phyloP scores from a whole-genome alignment of 2,797 vertebrate genomes.

The Acipenser oxyrinchus region DNA sequence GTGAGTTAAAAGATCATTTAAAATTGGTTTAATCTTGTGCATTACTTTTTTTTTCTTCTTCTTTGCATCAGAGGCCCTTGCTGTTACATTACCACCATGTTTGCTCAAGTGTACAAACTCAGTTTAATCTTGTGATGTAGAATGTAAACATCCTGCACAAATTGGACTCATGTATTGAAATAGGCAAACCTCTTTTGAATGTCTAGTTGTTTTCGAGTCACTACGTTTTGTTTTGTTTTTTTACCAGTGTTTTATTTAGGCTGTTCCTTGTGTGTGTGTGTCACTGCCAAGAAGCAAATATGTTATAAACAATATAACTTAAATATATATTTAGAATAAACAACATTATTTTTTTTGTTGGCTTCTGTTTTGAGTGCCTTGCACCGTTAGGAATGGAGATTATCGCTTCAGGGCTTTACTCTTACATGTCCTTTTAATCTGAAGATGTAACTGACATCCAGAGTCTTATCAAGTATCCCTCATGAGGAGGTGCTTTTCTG shows the following conservation, averaged over 20 bases:
- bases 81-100: neutral
- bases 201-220: no score
- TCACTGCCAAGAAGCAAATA: no score
- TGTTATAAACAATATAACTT: no score
- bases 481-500: no score
- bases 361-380: neutral
- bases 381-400: neutral
- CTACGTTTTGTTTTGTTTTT: no score
- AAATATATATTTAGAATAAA: no score
- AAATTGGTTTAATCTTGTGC: slow-evolving; percentile 8
- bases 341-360: neutral
- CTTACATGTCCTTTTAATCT: neutral
- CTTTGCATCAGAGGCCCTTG: no score
- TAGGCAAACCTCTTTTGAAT: slow-evolving; percentile 15
- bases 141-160: neutral
- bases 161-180: slow-evolving; percentile 5
- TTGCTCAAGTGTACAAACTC: slow-evolving; percentile 1
- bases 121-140: no score
- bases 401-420: slow-evolving; percentile 4
- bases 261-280: no score
- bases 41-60: slow-evolving; percentile 6
- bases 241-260: no score
- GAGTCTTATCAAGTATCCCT: no score
- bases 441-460: no score
- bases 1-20: slow-evolving; percentile 1